Conservation (phyloP, 2,113 vertebrate species). For the Corythornis cristatus region DNA sequence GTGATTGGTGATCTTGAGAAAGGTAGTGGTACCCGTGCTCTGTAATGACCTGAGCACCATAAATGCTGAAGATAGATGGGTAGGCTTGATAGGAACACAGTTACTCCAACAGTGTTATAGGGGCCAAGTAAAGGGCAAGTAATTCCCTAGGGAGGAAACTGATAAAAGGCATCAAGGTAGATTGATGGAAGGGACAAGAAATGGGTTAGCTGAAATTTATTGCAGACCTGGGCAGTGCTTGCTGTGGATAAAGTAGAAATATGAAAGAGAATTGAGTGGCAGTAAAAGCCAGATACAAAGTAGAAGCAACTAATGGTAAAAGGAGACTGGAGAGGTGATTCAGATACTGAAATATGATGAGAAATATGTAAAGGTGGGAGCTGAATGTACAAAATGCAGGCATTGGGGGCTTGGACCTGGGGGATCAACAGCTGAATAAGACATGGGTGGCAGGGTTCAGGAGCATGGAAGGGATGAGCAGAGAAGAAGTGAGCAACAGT, state of each 20-base stretch:
- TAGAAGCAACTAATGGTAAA: neutral
- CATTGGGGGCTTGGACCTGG: neutral
- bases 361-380: neutral
- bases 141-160: slow-evolving; percentile 34
- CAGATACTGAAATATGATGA: neutral
- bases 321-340: neutral
- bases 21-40: neutral
- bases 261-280: slow-evolving; percentile 24
- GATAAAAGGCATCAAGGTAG: slow-evolving; percentile 30
- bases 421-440: neutral
- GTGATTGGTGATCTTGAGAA: neutral
- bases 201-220: slow-evolving; percentile 52
- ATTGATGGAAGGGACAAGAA: slow-evolving; percentile 38
- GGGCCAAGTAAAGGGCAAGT: slow-evolving; percentile 60
- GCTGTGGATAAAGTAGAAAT: slow-evolving; percentile 29
- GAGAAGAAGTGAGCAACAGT: neutral
- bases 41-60: slow-evolving; percentile 9
- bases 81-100: slow-evolving; percentile 39
- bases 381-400: neutral
- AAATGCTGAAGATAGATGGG: slow-evolving; percentile 37
- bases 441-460: neutral
- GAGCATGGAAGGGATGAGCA: neutral
- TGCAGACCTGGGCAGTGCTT: neutral
- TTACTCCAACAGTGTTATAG: slow-evolving; percentile 47
- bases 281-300: neutral